Base-by-base conservation (phyloP, 1,140 invertebrate genomes). In the Tetramorium simillimum region DNA sequence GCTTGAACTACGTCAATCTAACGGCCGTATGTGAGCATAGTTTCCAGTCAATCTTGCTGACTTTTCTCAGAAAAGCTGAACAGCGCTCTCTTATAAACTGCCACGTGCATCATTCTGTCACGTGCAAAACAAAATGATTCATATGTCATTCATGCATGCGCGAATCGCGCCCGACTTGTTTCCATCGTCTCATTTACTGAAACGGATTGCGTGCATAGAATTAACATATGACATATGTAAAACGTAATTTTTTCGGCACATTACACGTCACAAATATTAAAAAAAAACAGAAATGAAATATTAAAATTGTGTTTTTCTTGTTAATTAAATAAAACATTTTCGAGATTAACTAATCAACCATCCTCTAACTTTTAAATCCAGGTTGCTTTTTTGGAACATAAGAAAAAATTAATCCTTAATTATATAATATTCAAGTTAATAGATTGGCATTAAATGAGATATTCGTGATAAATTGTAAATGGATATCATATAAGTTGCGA, bases 11-110 rank as follows among this genome's bases (percentile, higher is more conserved):
- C 24, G 69, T 82, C 69, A 82, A 82, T 73, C 53, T 73, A 37
- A 43, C 18, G 69, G 12, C 56, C 12, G n/a, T 33, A 40, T 14
- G 40, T 49, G 40, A 82, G 21, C 10, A 24, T 18, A 40, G 69
- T 84, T 81, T 84, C n/a, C 24, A 84, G 40, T 75, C 53, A 75
- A 62, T 73, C 43, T 62, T 21, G 43, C 21, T 18, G 53, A 53
- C 53, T 62, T 62, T 84, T 84, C 80, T 73, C 24, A 84, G 80
- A 75, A 84, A 60, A 73, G n/a, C n/a, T 40, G 40, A 84, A 84
- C 80, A 75, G 4, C 69, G 69, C 69, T 73, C 51, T 73, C 80
- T 75, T 84, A 69, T 84, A 60, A 84, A 37, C 14, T 28, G 69
- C 53, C 37, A 60, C 80, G 80, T 53, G 69, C 40, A 46, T 84